Base-by-base conservation (phyloP, 2,113 vertebrate species). In the Sciurus niger region DNA sequence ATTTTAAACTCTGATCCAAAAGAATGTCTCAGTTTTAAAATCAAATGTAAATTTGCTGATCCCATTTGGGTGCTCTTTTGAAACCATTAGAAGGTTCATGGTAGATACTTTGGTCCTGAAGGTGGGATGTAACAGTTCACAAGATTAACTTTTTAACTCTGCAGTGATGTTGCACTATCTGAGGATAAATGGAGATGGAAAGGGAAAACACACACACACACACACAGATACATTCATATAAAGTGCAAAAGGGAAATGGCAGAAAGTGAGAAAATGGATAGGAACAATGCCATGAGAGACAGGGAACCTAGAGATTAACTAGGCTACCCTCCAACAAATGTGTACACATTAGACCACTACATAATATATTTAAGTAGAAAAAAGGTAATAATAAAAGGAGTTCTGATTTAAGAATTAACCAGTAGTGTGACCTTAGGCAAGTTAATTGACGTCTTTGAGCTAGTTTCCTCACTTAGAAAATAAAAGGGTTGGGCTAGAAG, bases 371-470 rank as follows among this genome's bases (percentile, higher is more conserved):
- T 73, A 72, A 79, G n/a, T 60, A 68, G 76, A 73, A 92, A 90
- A 14, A 37, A 55, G n/a, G 22, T 79, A 83, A 94, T 67, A 95
- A 85, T 89, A 86, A 96, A 83, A 87, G 67, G 43, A 48, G 5
- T 82, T 90, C 55, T 93, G 40, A 11, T 77, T 70, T 77, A 94
- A 84, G 60, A 51, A 43, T 83, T 43, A 89, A 68, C 48, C 46
- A 73, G 60, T 76, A 77, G 74, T 79, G 55, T 78, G 87, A 84
- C 68, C 46, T 93, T 92, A 86, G 51, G 73, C 74, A 86, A 93
- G 43, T 97, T 94, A 89, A 96, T 37, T 94, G 90, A 91, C 88
- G 84, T 93, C 32, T 94, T 90, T 80, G 85, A 94, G 73, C 37
- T 51, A 78, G 30, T 77, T 97, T 94, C 34, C 58, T 91, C 43